These are phyloP conservation scores for Chloroceryle inda DNA, from an alignment of 2,797 vertebrate species.

Conservation along the genomic window DNA sequence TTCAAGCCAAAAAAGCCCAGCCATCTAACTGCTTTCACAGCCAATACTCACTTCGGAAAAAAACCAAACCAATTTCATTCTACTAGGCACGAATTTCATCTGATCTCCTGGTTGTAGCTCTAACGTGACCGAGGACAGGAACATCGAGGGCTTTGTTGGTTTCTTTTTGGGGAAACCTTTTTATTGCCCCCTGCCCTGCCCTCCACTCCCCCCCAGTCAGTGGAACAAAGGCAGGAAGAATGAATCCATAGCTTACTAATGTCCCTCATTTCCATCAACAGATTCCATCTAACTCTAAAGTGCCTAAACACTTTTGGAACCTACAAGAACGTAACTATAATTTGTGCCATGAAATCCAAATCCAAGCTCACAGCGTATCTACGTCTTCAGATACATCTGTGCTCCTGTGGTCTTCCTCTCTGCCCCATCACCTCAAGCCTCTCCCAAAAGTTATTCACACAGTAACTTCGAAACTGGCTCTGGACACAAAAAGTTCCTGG, in stretches of 20 bases:
- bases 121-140: conserved; percentile 43
- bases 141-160: not conserved
- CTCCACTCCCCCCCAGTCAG: not conserved
- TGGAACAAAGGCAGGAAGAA: not conserved
- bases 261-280: not conserved
- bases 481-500: not conserved
- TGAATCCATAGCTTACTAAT: not conserved
- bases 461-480: not conserved
- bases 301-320: not conserved
- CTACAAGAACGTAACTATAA: accelerated
- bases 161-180: not conserved
- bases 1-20: conserved; percentile 35
- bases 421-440: not conserved
- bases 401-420: not conserved
- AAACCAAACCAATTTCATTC: conserved; percentile 19
- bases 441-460: not conserved
- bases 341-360: accelerated
- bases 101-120: conserved; percentile 67
- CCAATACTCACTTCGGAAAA: conserved; percentile 65
- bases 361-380: not conserved
- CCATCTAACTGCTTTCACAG: conserved; percentile 69
- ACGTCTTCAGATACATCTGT: not conserved
- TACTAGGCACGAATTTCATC: conserved; percentile 11
- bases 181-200: accelerated
- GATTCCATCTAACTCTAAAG: not conserved